These are phyloP conservation scores for Zaprionus gabonicus DNA, from an alignment of 1,140 invertebrate species.

Conservation along the genomic window DNA sequence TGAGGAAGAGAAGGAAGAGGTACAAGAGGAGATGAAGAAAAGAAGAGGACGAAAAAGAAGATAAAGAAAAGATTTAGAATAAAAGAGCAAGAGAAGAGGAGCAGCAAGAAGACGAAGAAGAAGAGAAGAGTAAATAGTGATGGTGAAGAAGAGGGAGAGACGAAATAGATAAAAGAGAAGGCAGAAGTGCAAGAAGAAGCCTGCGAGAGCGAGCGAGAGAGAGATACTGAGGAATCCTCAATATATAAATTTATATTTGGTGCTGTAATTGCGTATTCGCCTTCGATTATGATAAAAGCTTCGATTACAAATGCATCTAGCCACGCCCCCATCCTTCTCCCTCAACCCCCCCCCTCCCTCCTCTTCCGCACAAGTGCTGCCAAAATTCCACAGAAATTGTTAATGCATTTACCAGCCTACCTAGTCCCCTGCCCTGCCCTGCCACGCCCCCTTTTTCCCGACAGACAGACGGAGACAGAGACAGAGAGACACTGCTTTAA, in stretches of 20 bases:
- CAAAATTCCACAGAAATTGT: neutral
- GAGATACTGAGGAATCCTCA: too few relatives aligned
- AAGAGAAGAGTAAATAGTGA: neutral
- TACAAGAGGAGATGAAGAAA: neutral
- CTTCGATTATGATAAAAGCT: neutral
- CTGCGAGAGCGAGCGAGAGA: too few relatives aligned
- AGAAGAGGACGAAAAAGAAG: neutral
- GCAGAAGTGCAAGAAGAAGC: neutral
- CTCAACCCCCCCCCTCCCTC: fast-evolving
- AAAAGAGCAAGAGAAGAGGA: neutral
- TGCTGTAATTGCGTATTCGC: constrained; percentile 17
- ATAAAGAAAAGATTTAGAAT: neutral
- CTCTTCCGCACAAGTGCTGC: constrained; percentile 1
- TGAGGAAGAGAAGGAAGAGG: neutral
- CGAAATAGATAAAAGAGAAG: too few relatives aligned
- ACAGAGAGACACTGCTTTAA: constrained; percentile 67
- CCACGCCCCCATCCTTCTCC: neutral
- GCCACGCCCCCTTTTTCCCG: neutral
- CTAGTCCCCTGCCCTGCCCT: neutral
- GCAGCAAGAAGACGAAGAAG: neutral
- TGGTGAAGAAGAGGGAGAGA: neutral
- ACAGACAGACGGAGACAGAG: constrained; percentile 11
- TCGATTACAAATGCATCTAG: neutral
- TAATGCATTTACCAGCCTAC: neutral
- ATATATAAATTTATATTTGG: neutral